phyloP scores from a whole-genome alignment of 2,797 vertebrate genomes.

The Nyctibius grandis region DNA sequence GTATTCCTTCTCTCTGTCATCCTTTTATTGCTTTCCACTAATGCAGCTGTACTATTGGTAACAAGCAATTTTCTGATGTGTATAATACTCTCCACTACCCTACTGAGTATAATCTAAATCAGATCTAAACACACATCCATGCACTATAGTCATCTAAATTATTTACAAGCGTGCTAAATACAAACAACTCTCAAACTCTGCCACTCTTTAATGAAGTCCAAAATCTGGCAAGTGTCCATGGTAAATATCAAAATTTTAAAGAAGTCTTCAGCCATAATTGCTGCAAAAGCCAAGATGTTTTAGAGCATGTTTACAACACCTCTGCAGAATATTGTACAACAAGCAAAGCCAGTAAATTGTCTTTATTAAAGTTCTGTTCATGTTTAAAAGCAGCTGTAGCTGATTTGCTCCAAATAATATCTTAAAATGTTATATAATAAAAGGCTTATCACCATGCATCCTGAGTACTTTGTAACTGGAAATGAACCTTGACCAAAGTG shows the following conservation, averaged over 20 bases:
- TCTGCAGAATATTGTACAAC: not conserved
- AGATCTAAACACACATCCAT: conserved; percentile 17
- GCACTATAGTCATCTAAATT: conserved; percentile 30
- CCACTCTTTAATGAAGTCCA: not conserved
- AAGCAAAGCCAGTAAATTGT: not conserved
- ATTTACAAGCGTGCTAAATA: conserved; percentile 27
- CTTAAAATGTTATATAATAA: not conserved
- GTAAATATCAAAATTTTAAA: not conserved
- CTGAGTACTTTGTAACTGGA: not conserved
- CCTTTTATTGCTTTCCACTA: conserved; percentile 15
- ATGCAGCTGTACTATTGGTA: not conserved
- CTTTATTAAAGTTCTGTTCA: not conserved
- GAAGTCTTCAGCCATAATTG: not conserved
- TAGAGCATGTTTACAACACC: not conserved
- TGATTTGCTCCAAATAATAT: not conserved
- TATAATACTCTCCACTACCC: not conserved
- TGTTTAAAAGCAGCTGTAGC: not conserved
- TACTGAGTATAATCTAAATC: conserved; percentile 13
- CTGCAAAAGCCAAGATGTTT: not conserved
- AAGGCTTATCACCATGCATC: not conserved
- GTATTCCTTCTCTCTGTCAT: not conserved
- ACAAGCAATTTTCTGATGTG: not conserved
- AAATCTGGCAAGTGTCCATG: not conserved
- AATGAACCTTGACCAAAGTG: not conserved
- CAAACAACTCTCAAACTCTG: conserved; percentile 3